phyloP scores from a whole-genome alignment of 2,888 invertebrate species.

The Cantharis flavilabris region DNA sequence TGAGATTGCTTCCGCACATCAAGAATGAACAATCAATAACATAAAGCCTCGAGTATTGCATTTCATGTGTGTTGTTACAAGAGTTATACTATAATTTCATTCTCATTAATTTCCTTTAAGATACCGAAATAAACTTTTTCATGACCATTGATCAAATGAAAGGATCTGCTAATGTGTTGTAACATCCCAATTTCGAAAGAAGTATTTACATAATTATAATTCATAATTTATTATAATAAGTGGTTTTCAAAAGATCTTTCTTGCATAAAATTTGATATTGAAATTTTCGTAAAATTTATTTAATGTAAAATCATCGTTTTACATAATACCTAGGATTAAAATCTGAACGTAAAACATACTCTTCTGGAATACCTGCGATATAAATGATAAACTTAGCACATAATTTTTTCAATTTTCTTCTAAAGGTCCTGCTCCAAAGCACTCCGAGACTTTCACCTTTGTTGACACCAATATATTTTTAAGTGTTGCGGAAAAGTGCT shows the following conservation, averaged over 20 bases:
- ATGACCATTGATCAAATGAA: background rate
- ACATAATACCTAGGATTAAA: background rate
- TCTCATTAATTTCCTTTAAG: background rate
- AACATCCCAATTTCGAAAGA: background rate
- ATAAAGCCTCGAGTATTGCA: conserved; percentile 2
- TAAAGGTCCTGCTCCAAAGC: background rate
- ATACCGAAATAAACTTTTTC: background rate
- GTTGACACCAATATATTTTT: background rate
- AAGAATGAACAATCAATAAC: conserved; percentile 19
- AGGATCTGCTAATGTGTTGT: background rate
- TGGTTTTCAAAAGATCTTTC: background rate
- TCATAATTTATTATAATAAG: too few relatives aligned
- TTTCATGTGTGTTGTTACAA: background rate
- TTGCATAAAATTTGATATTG: background rate
- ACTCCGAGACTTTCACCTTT: background rate
- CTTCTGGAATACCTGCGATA: background rate
- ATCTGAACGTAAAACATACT: background rate
- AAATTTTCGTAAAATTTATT: background rate
- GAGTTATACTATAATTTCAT: background rate
- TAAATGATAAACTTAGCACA: background rate
- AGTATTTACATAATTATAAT: background rate
- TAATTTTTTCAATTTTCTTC: background rate
- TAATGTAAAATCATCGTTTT: background rate
- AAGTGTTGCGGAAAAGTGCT: background rate
- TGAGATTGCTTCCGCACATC: conserved; percentile 18